Base-by-base conservation (phyloP, 1,140 invertebrate species). In the Eriocheir sinensis region DNA sequence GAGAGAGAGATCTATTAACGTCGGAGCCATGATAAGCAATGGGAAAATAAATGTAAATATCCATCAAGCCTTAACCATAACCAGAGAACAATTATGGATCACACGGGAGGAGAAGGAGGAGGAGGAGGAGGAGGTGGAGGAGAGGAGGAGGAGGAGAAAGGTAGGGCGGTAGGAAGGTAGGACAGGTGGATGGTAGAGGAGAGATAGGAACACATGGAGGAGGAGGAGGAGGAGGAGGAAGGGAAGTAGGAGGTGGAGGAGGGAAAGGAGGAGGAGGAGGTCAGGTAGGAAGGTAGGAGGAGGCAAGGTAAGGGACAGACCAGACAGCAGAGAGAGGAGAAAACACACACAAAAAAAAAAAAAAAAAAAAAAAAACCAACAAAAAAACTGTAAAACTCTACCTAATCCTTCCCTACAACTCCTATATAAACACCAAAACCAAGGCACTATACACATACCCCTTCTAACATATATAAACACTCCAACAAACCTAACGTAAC, bases 41-140 rank as follows among this genome's bases (percentile, higher is more conserved):
- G 89, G 83, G 83, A 86, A 89, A 53, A 41, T 94, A 91, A 94
- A 94, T 89, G 93, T 89, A 94, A 94, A 91, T 94, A 94, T 85
- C 93, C 53, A 94, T 94, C 89, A 91, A 40, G 89, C 32, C 72
- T 94, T 85, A 94, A 94, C 93, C 80, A 94, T 94, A 94, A 94
- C 93, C 86, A 89, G 91, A 91, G 85, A 94, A 80, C 93, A 94
- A 94, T 94, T 94, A 91, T 91, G 91, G 81, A 85, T 32, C 89
- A n/a, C 40, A 85, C 60, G 12, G 60, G 60, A 21, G 21, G 6
- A 3, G n/a, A 21, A n/a, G 21, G 21, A n/a, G 21, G 60, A 12
- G 60, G 60, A 21, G 60, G 60, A 21, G 60, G 60, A n/a, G 12
- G 21, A 3, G 60, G 60, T 4, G 60, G 60, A 2, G 27, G 53